A percentile compares a stretch with the other conserved stretches of the same genome.
These are phyloP conservation scores for Carassius auratus DNA, from an alignment of 2,113 vertebrate genomes.

Conservation along the genomic window DNA sequence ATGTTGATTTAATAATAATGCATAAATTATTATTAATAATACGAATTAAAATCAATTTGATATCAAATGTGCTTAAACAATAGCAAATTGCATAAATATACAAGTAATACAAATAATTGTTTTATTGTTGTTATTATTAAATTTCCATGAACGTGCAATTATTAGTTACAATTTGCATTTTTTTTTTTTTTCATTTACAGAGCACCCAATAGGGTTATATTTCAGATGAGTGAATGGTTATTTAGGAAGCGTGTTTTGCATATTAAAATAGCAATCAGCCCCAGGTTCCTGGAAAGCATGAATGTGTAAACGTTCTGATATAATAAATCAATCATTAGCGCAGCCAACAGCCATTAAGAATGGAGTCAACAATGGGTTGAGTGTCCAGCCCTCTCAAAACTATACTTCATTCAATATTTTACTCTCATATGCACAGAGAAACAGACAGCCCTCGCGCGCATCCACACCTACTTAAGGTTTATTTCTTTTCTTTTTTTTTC, in stretches of 20 bases:
- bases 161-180: background rate
- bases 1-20: background rate
- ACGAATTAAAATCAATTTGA: background rate
- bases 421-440: conserved; percentile 27
- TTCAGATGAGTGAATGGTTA: background rate
- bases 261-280: conserved; percentile 30
- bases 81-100: background rate
- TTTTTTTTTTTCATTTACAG: background rate
- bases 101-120: background rate
- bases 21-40: background rate
- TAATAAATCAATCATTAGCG: conserved; percentile 53
- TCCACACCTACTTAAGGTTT: conserved; percentile 31
- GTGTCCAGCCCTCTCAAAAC: conserved; percentile 58
- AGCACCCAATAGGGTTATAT: background rate
- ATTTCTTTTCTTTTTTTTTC: conserved; percentile 26
- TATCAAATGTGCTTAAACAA: background rate
- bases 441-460: background rate
- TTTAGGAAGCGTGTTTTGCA: background rate
- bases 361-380: conserved; percentile 58
- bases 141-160: background rate
- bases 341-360: conserved; percentile 60
- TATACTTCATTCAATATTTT: conserved; percentile 55
- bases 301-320: conserved; percentile 61
- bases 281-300: conserved; percentile 62
- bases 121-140: background rate